Evolutionary conservation across 2,113 vertebrate genomes (phyloP).

Genomic region (Cygnus atratus): DNA sequence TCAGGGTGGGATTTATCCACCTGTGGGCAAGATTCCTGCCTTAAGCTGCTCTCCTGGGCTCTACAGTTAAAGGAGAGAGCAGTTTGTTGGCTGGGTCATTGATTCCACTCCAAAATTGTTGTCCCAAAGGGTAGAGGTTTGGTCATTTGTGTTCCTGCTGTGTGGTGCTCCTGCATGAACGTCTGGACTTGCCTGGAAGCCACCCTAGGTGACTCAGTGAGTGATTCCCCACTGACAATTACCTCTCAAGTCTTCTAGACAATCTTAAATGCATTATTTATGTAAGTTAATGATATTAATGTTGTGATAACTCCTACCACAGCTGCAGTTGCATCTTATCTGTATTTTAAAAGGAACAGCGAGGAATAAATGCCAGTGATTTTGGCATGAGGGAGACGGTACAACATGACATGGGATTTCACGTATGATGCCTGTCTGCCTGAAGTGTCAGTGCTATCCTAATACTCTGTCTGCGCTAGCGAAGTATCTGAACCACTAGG

Average conservation of each 20-base stretch:
- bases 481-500: neutral
- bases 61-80: neutral
- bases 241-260: neutral
- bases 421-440: neutral
- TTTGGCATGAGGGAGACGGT: neutral
- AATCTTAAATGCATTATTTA: neutral
- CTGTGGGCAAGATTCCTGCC: neutral
- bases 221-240: neutral
- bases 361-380: neutral
- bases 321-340: neutral
- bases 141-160: neutral
- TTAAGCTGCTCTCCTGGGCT: neutral
- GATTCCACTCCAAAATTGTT: neutral
- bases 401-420: neutral
- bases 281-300: neutral
- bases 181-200: neutral
- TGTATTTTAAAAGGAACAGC: neutral
- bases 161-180: neutral
- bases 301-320: neutral
- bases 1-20: neutral
- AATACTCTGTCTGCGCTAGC: neutral
- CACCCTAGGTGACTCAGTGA: neutral
- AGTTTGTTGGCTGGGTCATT: neutral
- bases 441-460: neutral
- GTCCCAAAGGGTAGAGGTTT: neutral